Evolutionary conservation across 2,113 vertebrate species (phyloP).

Genomic region (Thunnus maccoyii): DNA sequence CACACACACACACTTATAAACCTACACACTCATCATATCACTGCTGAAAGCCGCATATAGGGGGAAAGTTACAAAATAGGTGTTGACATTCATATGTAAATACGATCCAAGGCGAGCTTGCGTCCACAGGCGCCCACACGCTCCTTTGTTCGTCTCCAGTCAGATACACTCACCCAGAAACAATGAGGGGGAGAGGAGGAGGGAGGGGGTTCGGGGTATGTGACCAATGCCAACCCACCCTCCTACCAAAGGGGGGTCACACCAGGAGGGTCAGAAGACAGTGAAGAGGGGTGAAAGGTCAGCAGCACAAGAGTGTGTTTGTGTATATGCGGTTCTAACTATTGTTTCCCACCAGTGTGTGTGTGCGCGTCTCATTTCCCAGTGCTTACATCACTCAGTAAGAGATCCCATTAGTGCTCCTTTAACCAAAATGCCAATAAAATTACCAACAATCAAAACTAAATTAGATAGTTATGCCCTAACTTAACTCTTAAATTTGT

Average conservation of each 20-base stretch:
- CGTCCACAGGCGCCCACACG: slow-evolving; percentile 81
- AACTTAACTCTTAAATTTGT: not conserved
- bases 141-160: slow-evolving; percentile 89
- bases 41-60: slow-evolving; percentile 9
- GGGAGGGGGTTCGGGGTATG: not conserved
- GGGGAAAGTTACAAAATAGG: slow-evolving; percentile 66
- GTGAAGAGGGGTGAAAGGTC: slow-evolving; percentile 63
- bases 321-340: slow-evolving; percentile 18
- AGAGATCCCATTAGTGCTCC: slow-evolving; percentile 24
- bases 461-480: slow-evolving; percentile 21
- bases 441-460: slow-evolving; percentile 43
- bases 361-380: slow-evolving; percentile 21
- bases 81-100: slow-evolving; percentile 88
- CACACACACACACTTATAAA: not conserved
- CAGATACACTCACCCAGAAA: slow-evolving; percentile 91
- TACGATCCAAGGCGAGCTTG: slow-evolving; percentile 83
- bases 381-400: not conserved
- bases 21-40: slow-evolving; percentile 34
- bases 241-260: slow-evolving; percentile 81
- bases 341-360: slow-evolving; percentile 52
- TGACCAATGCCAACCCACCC: slow-evolving; percentile 84
- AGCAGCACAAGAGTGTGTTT: slow-evolving; percentile 38
- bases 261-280: slow-evolving; percentile 64
- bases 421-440: slow-evolving; percentile 41
- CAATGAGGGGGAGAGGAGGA: slow-evolving; percentile 79